These are phyloP conservation scores for Epizoanthus stellaris DNA, from an alignment of 92 coral and sea anemone genomes.

Conservation along the genomic window DNA sequence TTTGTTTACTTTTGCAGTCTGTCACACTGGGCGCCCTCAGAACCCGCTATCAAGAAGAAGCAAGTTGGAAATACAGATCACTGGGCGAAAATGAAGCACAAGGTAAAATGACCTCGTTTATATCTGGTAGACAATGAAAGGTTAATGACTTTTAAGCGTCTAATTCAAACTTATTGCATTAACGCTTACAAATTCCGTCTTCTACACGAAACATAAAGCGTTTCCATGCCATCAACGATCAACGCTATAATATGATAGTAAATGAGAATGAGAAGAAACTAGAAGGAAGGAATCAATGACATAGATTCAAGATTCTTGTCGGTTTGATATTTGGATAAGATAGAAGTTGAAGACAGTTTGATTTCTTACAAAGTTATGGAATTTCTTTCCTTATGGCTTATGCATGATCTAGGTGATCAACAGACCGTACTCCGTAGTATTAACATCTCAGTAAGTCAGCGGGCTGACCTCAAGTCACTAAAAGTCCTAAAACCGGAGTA, in stretches of 20 bases:
- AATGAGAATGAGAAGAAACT: too few species aligned
- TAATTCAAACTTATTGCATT: too few species aligned
- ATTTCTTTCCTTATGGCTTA: neutral
- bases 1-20: conserved; percentile 67
- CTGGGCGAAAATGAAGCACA: conserved; percentile 98
- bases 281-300: too few species aligned
- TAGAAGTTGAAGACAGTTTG: too few species aligned
- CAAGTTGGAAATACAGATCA: conserved; percentile 90
- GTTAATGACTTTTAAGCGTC: neutral
- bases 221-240: conserved; percentile 38
- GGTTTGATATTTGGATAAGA: too few species aligned
- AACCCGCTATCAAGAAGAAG: conserved; percentile 76
- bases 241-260: neutral
- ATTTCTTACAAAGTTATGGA: neutral
- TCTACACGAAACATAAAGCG: neutral
- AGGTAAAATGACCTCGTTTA: conserved; percentile 47
- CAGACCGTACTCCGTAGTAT: too few species aligned
- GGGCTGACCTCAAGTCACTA: too few species aligned
- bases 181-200: too few species aligned
- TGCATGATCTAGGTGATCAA: neutral
- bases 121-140: neutral
- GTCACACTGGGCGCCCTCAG: conserved; percentile 95
- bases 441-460: too few species aligned
- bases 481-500: too few species aligned
- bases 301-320: too few species aligned